Base-by-base conservation (phyloP, 2,888 invertebrate genomes). In the Anorthoa munda region DNA sequence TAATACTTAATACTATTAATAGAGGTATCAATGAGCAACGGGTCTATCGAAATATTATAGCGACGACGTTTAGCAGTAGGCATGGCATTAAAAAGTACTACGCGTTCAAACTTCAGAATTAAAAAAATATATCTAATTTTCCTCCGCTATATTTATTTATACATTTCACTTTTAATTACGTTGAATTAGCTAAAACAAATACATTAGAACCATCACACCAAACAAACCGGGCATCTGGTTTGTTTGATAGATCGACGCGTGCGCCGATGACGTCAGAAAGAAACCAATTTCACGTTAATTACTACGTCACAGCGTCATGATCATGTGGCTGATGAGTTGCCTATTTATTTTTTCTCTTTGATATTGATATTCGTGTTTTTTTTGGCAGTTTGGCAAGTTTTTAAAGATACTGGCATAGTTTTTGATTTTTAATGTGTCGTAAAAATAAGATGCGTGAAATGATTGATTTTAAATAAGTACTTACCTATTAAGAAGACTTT, bases 151-250 rank as follows among this genome's bases (percentile, higher is more conserved):
- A 68, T 79, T 74, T 74, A 73, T 83, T 60, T 60, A 48, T 1
- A 64, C 53, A 66, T 75, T 67, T 66, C 64, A 68, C 64, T 26
- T 65, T 46, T 77, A 75, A 87, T 86, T 69, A 78, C 53, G 15
- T n/a, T 39, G 66, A 79, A 75, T 71, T 51, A 73, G 61, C 77
- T 75, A 79, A 80, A 85, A 76, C 48, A 77, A 81, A 79, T 71
- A 73, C 67, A 83, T 82, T 83, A 74, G 18, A 56, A 71, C 72
- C 31, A 81, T 73, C 17, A 83, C 68, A 75, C 75, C 70, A 87
- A 87, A 75, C 84, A 82, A 74, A 74, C 21, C 60, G 72, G 67
- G 70, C 86, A 86, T 87, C 87, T 87, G 84, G 85, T 68, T 68
- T 68, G 26, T 53, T 60, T 59, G 76, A 72, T 69, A 55, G 18